Evolutionary conservation across 1,140 invertebrate species (phyloP).

Genomic region (Maconellicoccus hirsutus): DNA sequence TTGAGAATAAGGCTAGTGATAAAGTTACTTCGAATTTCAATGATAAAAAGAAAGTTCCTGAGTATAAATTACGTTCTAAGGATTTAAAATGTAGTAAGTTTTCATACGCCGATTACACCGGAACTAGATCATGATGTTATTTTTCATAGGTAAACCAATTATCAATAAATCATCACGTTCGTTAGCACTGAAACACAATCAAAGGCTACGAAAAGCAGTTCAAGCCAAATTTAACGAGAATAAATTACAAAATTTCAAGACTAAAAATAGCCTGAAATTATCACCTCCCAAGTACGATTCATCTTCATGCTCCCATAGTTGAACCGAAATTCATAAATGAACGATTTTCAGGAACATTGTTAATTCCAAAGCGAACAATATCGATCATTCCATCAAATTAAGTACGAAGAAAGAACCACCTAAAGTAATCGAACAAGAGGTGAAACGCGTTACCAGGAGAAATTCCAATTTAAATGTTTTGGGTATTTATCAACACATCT

Average conservation of each 20-base stretch:
- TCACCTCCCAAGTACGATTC: not conserved
- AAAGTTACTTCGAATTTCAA: conserved; percentile 2
- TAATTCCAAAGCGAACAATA: not conserved
- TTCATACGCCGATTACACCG: not conserved
- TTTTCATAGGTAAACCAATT: not conserved
- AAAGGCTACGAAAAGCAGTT: not conserved
- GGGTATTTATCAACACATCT: no score
- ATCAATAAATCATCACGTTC: not conserved
- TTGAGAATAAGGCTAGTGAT: not conserved
- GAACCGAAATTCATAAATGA: not conserved
- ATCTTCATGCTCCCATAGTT: no score
- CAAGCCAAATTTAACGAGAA: conserved; percentile 25
- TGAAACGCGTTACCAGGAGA: conserved; percentile 6
- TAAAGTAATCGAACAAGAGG: not conserved
- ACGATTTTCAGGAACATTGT: not conserved
- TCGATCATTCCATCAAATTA: not conserved
- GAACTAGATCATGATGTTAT: not conserved
- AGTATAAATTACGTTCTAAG: conserved; percentile 3
- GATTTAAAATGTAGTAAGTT: not conserved
- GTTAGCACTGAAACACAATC: conserved; percentile 6
- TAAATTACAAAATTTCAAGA: conserved; percentile 24
- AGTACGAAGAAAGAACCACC: not conserved
- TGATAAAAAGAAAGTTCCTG: not conserved
- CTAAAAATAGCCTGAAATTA: not conserved
- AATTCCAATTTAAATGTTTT: not conserved